Conservation (phyloP, 2,113 vertebrate species). For the Riparia riparia region DNA sequence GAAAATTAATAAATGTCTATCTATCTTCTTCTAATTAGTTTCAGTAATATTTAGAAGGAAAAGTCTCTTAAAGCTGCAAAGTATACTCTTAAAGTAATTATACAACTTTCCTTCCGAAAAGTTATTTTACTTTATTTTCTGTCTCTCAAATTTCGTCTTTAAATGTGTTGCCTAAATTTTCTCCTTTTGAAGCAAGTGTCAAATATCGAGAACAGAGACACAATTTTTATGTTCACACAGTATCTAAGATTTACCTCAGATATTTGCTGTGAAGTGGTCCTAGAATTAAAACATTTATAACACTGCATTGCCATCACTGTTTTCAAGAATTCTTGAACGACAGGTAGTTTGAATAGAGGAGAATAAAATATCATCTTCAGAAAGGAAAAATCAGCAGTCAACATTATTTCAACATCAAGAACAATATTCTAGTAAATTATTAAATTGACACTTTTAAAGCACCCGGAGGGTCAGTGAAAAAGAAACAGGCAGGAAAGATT, state of each 20-base stretch:
- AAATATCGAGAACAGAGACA: background rate
- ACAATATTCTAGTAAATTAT: background rate
- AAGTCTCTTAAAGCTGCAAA: background rate
- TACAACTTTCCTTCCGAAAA: background rate
- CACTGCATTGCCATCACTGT: background rate
- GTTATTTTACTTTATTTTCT: background rate
- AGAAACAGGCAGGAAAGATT: background rate
- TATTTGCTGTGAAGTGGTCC: background rate
- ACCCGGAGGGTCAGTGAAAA: background rate
- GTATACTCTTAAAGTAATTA: background rate
- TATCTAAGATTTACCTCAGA: background rate
- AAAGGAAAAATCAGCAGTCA: background rate
- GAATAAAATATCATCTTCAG: background rate
- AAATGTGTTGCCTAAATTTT: background rate
- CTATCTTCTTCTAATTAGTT: background rate
- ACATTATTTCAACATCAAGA: background rate
- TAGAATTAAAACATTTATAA: background rate
- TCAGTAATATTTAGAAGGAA: background rate
- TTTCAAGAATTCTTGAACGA: background rate
- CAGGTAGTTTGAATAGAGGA: background rate
- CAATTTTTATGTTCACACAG: background rate
- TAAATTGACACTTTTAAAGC: background rate
- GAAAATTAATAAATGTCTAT: background rate
- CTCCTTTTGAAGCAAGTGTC: background rate
- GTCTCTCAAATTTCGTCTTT: background rate